Conservation (phyloP, 2,113 vertebrate genomes). For the Rhadina sibilatrix region DNA sequence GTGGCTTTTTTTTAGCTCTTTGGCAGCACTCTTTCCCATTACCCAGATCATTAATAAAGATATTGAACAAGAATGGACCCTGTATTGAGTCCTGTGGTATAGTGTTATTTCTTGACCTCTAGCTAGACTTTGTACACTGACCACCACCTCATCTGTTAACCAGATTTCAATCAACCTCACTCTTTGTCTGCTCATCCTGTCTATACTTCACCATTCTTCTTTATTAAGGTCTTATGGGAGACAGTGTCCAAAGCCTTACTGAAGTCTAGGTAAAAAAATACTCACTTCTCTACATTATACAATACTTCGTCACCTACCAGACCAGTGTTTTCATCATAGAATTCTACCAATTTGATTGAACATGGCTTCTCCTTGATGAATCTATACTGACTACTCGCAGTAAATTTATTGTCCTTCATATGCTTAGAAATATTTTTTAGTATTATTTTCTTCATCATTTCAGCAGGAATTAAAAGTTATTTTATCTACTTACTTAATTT, state of each 20-base stretch:
- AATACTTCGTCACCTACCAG: neutral
- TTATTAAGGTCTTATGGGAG: neutral
- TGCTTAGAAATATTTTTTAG: neutral
- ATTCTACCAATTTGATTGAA: neutral
- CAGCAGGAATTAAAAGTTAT: neutral
- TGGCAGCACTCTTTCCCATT: neutral
- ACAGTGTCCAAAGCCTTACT: neutral
- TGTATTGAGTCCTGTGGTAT: neutral
- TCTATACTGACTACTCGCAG: neutral
- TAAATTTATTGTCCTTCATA: neutral
- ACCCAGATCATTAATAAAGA: neutral
- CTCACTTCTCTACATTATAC: neutral
- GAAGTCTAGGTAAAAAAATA: neutral
- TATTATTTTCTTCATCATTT: neutral
- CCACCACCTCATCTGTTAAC: neutral
- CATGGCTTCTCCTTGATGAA: neutral
- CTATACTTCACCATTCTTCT: neutral
- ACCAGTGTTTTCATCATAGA: neutral
- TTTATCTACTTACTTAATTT: neutral
- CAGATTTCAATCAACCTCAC: neutral
- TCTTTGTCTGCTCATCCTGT: neutral
- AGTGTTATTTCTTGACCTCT: neutral
- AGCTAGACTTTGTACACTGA: neutral
- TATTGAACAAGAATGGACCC: neutral
- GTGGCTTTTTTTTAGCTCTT: neutral